Evolutionary conservation across 2,113 vertebrate genomes (phyloP).

Genomic region (Boleophthalmus pectinirostris): DNA sequence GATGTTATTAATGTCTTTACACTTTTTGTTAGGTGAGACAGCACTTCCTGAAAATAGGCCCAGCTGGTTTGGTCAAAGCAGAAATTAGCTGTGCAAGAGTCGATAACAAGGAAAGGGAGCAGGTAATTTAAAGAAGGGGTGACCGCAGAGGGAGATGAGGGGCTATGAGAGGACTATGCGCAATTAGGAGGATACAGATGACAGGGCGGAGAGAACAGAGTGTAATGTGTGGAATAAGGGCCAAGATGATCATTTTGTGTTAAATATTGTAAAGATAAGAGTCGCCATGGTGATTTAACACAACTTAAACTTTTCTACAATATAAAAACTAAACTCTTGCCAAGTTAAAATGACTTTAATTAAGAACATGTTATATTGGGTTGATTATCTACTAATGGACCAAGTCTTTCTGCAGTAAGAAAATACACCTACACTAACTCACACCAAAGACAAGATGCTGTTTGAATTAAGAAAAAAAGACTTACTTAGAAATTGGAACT

Average conservation of each 20-base stretch:
- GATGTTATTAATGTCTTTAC: conserved; percentile 24
- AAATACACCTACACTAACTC: too few species aligned
- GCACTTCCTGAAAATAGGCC: conserved; percentile 32
- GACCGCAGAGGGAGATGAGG: conserved; percentile 16
- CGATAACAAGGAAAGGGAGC: conserved; percentile 30
- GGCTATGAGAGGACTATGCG: conserved; percentile 17
- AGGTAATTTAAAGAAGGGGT: conserved; percentile 28
- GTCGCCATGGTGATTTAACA: neutral
- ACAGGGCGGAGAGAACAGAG: conserved; percentile 10
- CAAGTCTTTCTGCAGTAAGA: too few species aligned
- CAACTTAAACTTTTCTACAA: neutral
- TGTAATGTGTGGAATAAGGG: neutral
- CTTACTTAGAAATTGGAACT: too few species aligned
- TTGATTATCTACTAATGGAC: too few species aligned
- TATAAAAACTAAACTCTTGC: too few species aligned
- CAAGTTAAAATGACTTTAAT: too few species aligned
- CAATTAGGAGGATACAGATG: conserved; percentile 25
- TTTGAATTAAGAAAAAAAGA: too few species aligned
- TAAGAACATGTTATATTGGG: too few species aligned
- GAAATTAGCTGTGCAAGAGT: conserved; percentile 49
- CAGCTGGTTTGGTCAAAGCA: conserved; percentile 28
- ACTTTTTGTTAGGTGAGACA: conserved; percentile 15
- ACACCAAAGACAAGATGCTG: too few species aligned
- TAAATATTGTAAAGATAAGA: neutral
- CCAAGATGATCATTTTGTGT: neutral